Conservation (phyloP, 2,113 vertebrate genomes). For the Aleadryas rufinucha region DNA sequence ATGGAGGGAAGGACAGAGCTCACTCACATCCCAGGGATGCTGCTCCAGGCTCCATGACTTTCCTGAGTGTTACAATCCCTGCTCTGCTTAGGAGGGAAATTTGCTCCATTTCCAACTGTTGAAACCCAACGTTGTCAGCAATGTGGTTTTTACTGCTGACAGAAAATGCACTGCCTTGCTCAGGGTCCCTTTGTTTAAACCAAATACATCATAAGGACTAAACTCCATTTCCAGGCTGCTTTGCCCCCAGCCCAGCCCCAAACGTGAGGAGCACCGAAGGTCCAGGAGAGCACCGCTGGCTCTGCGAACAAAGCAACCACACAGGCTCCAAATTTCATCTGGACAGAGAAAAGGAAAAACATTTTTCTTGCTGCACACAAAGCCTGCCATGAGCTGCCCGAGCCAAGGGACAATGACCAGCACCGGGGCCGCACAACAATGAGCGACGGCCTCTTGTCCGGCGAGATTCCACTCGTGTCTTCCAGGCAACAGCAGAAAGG, state of each 20-base stretch:
- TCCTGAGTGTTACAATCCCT: neutral
- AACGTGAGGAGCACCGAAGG: neutral
- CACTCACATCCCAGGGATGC: neutral
- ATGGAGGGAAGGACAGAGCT: neutral
- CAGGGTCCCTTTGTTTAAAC: neutral
- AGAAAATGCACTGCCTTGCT: neutral
- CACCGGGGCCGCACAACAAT: constrained; percentile 9
- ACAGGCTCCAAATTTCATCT: neutral
- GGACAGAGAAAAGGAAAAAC: neutral
- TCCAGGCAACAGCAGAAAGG: constrained; percentile 60
- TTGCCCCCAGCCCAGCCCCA: neutral
- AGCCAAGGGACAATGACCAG: constrained; percentile 30
- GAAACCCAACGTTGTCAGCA: neutral
- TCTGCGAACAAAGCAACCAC: neutral
- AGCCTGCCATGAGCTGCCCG: constrained; percentile 24
- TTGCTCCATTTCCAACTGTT: neutral
- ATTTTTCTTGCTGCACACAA: constrained; percentile 56
- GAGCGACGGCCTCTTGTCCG: constrained; percentile 22
- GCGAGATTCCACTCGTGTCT: constrained; percentile 46
- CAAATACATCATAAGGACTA: neutral
- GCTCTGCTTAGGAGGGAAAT: neutral
- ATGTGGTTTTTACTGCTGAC: neutral
- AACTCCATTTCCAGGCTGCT: neutral
- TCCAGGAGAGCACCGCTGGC: neutral
- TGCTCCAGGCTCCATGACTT: neutral